Evolutionary conservation across 2,888 invertebrate species (phyloP).

Genomic region (Cabera pusaria): DNA sequence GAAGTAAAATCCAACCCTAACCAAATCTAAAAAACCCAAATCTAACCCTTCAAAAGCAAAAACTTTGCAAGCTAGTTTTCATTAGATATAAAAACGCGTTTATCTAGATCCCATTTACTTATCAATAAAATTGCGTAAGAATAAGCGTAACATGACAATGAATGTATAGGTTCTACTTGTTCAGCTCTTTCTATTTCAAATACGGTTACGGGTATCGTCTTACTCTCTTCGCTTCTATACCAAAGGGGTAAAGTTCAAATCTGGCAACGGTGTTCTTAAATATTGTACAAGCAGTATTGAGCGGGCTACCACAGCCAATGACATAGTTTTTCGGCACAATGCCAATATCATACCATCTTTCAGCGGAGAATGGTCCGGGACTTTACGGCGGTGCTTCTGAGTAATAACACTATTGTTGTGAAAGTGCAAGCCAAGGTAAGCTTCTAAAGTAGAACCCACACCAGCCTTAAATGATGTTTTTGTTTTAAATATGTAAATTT

Average conservation of each 20-base stretch:
- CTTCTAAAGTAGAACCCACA: too few relatives aligned
- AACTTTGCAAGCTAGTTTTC: too few relatives aligned
- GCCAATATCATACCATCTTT: constrained; percentile 49
- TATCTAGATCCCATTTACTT: too few relatives aligned
- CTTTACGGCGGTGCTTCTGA: constrained; percentile 31
- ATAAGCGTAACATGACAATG: constrained; percentile 8
- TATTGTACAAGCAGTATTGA: constrained; percentile 36
- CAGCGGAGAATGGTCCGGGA: constrained; percentile 29
- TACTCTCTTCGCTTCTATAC: constrained; percentile 6
- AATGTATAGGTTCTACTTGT: constrained; percentile 9
- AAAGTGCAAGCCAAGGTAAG: constrained; percentile 18
- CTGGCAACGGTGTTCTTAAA: constrained; percentile 13
- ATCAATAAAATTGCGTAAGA: constrained; percentile 10
- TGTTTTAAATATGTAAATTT: too few relatives aligned
- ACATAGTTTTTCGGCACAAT: constrained; percentile 48
- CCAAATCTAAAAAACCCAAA: too few relatives aligned
- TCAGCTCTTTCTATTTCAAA: constrained; percentile 13
- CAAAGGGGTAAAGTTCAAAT: constrained; percentile 15
- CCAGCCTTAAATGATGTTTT: too few relatives aligned
- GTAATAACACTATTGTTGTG: constrained; percentile 18
- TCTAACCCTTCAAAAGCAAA: too few relatives aligned
- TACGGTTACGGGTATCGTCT: not conserved
- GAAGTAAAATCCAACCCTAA: too few relatives aligned
- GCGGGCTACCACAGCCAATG: constrained; percentile 43
- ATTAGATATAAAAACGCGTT: too few relatives aligned